Percentiles rank a stretch among this genome's conserved stretches.
phyloP scores from a whole-genome alignment of 2,797 vertebrate species.

The Harpagifer antarcticus region DNA sequence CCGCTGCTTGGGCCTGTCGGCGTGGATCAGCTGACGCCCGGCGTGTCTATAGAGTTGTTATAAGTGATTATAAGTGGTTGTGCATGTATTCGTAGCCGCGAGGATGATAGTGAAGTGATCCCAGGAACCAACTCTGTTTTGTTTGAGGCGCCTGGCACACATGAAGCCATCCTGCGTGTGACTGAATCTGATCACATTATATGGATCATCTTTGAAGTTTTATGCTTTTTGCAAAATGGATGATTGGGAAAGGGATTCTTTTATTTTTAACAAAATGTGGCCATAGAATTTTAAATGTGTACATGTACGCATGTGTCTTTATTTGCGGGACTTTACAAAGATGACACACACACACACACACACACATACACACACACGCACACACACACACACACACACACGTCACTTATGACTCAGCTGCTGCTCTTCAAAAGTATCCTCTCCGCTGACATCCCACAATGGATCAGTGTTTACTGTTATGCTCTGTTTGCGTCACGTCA shows the following conservation, averaged over 20 bases:
- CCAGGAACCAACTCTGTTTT: constrained; percentile 46
- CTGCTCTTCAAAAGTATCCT: constrained; percentile 37
- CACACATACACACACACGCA: too few species aligned
- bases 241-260: not conserved
- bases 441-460: constrained; percentile 47
- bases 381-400: too few species aligned
- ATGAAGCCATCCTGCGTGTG: constrained; percentile 43
- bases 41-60: constrained; percentile 66
- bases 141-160: constrained; percentile 53
- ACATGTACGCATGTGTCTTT: not conserved
- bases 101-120: constrained; percentile 66
- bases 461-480: constrained; percentile 65
- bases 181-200: constrained; percentile 68
- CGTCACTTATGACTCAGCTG: constrained; percentile 35
- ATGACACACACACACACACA: not conserved
- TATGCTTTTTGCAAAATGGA: constrained; percentile 13
- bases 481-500: constrained; percentile 66
- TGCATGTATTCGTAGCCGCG: constrained; percentile 67
- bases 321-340: constrained; percentile 2
- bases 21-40: constrained; percentile 75
- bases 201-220: constrained; percentile 64
- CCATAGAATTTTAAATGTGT: constrained; percentile 3
- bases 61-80: constrained; percentile 72
- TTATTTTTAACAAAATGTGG: not conserved
- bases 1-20: constrained; percentile 68